Conservation (phyloP, 2,113 vertebrate species). For the Columba livia region DNA sequence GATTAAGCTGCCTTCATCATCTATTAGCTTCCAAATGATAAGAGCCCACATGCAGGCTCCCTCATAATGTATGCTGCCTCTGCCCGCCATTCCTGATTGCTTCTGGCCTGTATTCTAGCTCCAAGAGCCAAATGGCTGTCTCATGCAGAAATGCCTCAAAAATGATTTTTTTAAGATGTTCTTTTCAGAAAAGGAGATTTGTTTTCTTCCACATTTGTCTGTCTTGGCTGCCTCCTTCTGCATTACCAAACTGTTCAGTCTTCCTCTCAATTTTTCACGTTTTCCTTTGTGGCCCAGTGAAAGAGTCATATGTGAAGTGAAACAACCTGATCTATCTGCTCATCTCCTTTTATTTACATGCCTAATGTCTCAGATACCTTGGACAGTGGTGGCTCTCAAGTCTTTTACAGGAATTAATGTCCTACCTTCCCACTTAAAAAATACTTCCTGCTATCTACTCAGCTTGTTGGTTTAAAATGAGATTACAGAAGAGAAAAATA, state of each 20-base stretch:
- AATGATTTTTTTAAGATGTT: not conserved
- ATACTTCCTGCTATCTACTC: not conserved
- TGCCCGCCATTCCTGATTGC: constrained; percentile 29
- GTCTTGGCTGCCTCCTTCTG: constrained; percentile 1
- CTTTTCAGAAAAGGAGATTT: constrained; percentile 2
- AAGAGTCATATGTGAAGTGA: not conserved
- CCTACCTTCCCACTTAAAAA: not conserved
- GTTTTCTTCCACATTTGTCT: constrained; percentile 8
- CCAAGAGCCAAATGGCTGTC: constrained; percentile 35
- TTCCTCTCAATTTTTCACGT: not conserved
- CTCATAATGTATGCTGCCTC: constrained; percentile 38
- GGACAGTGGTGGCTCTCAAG: not conserved
- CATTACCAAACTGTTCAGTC: not conserved
- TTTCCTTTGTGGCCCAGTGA: not conserved
- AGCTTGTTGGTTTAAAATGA: not conserved
- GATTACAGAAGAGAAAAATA: not conserved
- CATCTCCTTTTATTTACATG: not conserved
- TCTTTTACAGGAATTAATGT: not conserved
- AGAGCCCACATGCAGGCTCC: constrained; percentile 44
- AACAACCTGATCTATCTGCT: not conserved
- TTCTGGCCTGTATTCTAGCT: constrained; percentile 39
- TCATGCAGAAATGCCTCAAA: constrained; percentile 34
- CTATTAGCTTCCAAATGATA: constrained; percentile 58
- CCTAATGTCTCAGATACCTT: not conserved
- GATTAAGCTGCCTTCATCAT: constrained; percentile 62